Evolutionary conservation across 2,113 vertebrate species (phyloP), one percentile per base, ranked within the genome.

Genomic region (Lagopus leucura): DNA sequence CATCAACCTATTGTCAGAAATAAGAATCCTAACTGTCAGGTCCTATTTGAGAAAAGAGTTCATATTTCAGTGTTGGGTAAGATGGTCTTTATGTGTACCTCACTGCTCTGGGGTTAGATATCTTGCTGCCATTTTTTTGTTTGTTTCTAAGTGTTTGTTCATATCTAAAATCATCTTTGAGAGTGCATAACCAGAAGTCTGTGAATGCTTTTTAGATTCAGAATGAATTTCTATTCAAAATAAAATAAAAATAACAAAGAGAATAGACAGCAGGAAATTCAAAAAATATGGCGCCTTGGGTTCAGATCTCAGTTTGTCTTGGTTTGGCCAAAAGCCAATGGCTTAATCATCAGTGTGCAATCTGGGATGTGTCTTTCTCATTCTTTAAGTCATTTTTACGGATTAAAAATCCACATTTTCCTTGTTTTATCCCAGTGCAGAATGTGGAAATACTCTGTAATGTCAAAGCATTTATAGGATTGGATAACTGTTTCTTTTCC

Each of bases 401-500:
- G 25, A 60, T 14, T 38, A 17, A 70, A 80, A 58, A 42, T 94
- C 81, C 52, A 21, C 15, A 34, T 67, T 71, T 13, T 81, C 73
- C 64, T 76, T 79, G 40, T 80, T 87, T 92, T 88, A 80, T 85
- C 54, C 79, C 64, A 67, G 6, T 43, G 55, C 36, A 90, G 60
- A 94, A 86, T 83, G 88, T 83, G 79, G 69, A 90, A 94, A 86
- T 88, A 86, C 34, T 90, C 65, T 78, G 72, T 93, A 74, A 57
- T 28, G 69, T 92, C 82, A 90, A 83, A 94, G 82, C 25, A 30
- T 83, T 86, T 93, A 57, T 80, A 88, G 86, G 60, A 55, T 1
- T 83, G 82, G 28, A 86, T 50, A 86, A 47, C 48, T 63, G 8
- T 88, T 91, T 93, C 3, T 4, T 90, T 94, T 80, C 55, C 72